A percentile compares a stretch with the other conserved stretches of the same genome.
Conservation (phyloP, 2,888 invertebrate species). For the Caenorhabditis sp. region DNA sequence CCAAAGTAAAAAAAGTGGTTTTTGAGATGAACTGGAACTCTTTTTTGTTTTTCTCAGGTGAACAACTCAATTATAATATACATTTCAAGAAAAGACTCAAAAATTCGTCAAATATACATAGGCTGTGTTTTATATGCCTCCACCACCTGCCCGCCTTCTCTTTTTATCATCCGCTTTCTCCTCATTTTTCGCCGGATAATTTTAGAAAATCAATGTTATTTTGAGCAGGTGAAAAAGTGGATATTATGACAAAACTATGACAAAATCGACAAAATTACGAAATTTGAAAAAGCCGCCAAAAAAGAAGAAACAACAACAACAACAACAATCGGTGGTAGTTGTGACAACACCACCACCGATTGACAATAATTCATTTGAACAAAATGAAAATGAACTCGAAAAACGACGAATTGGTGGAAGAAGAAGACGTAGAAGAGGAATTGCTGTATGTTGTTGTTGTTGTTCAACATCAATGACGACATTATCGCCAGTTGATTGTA, state of each 20-base stretch:
- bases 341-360: background rate
- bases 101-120: no score
- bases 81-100: no score
- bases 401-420: background rate
- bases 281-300: constrained; percentile 13
- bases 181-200: background rate
- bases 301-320: no score
- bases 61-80: no score
- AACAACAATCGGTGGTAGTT: background rate
- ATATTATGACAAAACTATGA: constrained; percentile 10
- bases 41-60: no score
- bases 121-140: no score
- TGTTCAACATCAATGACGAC: constrained; percentile 9
- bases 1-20: no score
- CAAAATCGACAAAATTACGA: constrained; percentile 38
- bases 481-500: constrained; percentile 11
- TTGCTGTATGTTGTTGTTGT: constrained; percentile 2
- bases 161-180: background rate
- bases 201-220: background rate
- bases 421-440: constrained; percentile 15
- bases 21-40: no score
- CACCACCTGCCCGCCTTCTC: background rate
- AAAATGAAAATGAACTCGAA: background rate
- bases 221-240: background rate
- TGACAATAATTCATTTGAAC: no score